Conservation (phyloP, 2,797 vertebrate species). For the Microctenopoma stevenorrisi region DNA sequence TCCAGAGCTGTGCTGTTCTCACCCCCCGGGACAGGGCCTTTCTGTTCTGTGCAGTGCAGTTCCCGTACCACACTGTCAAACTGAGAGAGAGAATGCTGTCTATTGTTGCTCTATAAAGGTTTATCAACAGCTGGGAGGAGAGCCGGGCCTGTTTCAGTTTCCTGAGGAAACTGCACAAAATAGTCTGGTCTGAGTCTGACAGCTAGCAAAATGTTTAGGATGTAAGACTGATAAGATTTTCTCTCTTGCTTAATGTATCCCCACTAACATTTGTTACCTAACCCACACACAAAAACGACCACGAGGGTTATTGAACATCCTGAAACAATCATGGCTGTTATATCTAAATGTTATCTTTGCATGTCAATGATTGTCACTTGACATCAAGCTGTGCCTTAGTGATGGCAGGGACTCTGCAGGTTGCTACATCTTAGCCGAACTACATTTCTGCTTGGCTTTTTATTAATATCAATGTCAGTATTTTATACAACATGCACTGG, state of each 20-base stretch:
- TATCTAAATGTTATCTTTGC: neutral
- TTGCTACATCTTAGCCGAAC: neutral
- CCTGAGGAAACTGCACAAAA: neutral
- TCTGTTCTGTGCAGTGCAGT: too few relatives aligned
- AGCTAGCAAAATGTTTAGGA: neutral
- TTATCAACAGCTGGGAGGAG: too few relatives aligned
- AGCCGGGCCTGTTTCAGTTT: too few relatives aligned
- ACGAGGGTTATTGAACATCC: neutral
- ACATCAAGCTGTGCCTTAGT: neutral
- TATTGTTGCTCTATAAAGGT: too few relatives aligned
- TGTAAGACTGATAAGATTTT: neutral
- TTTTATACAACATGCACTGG: neutral
- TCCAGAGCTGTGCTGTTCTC: too few relatives aligned
- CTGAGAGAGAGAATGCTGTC: too few relatives aligned
- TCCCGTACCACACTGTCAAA: too few relatives aligned
- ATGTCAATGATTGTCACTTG: neutral
- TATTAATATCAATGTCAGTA: conserved; percentile 5
- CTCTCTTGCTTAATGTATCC: neutral
- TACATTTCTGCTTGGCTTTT: neutral
- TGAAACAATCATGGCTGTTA: neutral
- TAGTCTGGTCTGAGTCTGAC: neutral
- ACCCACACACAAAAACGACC: neutral
- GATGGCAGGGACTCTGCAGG: neutral
- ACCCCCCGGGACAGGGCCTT: too few relatives aligned
- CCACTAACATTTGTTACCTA: neutral